Conservation (phyloP, 1,140 invertebrate species). For the Cyrtorhinus lividipennis region DNA sequence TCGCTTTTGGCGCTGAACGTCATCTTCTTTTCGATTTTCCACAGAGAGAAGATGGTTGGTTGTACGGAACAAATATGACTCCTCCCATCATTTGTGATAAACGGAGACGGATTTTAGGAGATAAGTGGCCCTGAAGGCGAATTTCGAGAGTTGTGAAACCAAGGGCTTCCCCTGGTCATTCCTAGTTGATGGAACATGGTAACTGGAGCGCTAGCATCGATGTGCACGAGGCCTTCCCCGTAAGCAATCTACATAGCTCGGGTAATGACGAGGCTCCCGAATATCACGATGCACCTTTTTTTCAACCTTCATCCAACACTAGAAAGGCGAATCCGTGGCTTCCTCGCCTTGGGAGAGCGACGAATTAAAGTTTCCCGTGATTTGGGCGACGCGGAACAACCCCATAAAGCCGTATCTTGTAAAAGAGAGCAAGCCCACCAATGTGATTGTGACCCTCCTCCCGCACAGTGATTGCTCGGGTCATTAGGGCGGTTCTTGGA, state of each 20-base stretch:
- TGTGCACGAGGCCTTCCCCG: too few relatives aligned
- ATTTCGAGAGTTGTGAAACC: too few relatives aligned
- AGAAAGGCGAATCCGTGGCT: background rate
- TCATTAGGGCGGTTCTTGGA: background rate
- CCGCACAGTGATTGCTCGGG: background rate
- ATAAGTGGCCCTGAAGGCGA: too few relatives aligned
- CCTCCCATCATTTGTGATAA: too few relatives aligned
- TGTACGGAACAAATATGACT: too few relatives aligned
- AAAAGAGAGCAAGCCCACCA: background rate
- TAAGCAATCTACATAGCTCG: background rate
- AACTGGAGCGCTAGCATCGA: too few relatives aligned
- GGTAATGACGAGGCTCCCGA: background rate
- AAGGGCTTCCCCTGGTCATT: too few relatives aligned
- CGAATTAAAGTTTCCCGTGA: constrained; percentile 12
- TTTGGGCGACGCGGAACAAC: background rate
- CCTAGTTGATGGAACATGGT: too few relatives aligned
- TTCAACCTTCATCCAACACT: background rate
- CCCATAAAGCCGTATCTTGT: background rate
- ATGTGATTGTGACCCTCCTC: background rate
- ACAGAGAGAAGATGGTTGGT: too few relatives aligned
- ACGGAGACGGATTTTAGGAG: too few relatives aligned
- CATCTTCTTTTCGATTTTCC: too few relatives aligned
- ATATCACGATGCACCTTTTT: background rate
- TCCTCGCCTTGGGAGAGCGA: constrained; percentile 8
- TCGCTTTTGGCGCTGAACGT: too few relatives aligned